phyloP scores from a whole-genome alignment of 2,113 vertebrate genomes.

The Spheniscus mendiculus region DNA sequence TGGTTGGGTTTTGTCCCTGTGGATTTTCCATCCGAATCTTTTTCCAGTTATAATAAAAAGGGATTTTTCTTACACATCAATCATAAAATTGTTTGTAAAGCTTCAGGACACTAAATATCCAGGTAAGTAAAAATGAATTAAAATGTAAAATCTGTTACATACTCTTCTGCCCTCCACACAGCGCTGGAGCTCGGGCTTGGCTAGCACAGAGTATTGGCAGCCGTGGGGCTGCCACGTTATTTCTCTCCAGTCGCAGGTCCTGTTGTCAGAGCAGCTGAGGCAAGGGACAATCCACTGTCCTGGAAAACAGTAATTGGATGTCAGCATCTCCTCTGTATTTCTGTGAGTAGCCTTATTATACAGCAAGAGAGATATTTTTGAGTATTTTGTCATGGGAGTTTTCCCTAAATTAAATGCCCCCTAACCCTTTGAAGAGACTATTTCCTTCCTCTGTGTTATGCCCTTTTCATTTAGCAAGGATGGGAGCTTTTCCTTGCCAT shows the following conservation, averaged over 20 bases:
- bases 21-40: not conserved
- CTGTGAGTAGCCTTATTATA: not conserved
- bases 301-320: conserved; percentile 55
- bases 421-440: not conserved
- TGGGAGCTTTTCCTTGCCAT: not conserved
- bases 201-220: conserved; percentile 79
- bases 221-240: conserved; percentile 88
- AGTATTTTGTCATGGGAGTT: not conserved
- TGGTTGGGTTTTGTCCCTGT: not conserved
- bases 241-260: conserved; percentile 96
- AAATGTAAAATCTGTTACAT: not conserved
- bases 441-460: not conserved
- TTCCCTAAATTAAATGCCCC: not conserved
- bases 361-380: not conserved
- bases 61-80: not conserved
- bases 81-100: not conserved
- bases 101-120: not conserved
- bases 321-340: not conserved
- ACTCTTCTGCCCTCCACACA: conserved; percentile 89
- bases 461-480: not conserved
- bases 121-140: not conserved
- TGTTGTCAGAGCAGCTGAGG: conserved; percentile 93
- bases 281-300: conserved; percentile 96
- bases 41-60: not conserved
- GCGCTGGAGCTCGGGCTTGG: conserved; percentile 80